Evolutionary conservation across 2,888 invertebrate species (phyloP), one percentile per base, ranked within the genome.

Genomic region (Nowickia ferox): DNA sequence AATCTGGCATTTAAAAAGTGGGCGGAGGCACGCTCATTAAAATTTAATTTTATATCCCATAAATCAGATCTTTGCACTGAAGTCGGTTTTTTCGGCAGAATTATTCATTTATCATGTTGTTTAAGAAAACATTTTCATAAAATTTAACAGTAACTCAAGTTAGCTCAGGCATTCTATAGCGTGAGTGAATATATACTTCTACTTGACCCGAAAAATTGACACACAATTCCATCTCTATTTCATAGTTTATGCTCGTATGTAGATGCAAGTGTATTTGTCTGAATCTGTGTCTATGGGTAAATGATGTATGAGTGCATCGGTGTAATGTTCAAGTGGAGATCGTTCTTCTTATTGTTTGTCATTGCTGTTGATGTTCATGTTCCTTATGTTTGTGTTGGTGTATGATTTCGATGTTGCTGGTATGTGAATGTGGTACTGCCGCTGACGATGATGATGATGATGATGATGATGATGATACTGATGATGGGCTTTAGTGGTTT

Each of bases 401-500:
- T 66, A 69, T 82, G 66, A 30, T 68, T 74, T 66, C 68, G 77
- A 78, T 76, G 82, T 59, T 85, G 76, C 79, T 61, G 86, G 30
- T 30, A 30, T 30, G 30, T 30, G 30, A 30, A 55, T 77, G 87
- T 63, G 42, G 77, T 68, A 65, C 68, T 77, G 71, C 68, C 65
- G 87, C 82, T 86, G 84, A 78, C 76, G 87, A 75, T 80, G 85
- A 75, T 68, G 61, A 75, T 77, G 88, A 88, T 88, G 89, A 30
- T 30, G 57, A 38, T 57, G 69, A 69, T 69, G 87, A 84, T 87
- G 85, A 79, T 80, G 87, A 79, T 82, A 87, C 78, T 72, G 71
- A 78, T 78, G 88, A 88, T 89, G 89, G 91, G 91, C 90, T 90
- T 88, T 90, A 89, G 90, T 90, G 92, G 92, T 91, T 91, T 91